Base-by-base conservation (phyloP, 2,113 vertebrate genomes). In the Zonotrichia leucophrys region DNA sequence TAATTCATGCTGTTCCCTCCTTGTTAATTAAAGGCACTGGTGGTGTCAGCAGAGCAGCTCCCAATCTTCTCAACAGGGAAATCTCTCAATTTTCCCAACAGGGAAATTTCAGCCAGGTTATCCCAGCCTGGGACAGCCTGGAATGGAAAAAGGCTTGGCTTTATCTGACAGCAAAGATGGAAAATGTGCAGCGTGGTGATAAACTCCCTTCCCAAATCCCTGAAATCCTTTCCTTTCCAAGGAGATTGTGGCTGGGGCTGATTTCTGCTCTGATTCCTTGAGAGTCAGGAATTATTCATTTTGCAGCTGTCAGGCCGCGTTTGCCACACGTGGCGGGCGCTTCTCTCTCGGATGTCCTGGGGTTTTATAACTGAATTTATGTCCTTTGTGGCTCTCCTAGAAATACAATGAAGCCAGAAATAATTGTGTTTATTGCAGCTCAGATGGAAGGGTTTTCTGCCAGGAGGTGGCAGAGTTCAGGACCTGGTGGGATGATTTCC, bases 231-330 rank as follows among this genome's bases (percentile, higher is more conserved):
- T 83, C 53, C 50, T 90, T 94, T 72, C 49, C 86, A 58, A 24
- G 18, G 64, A 50, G 76, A 68, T 46, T 46, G 64, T 27, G 68
- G 76, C 85, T 62, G 10, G 33, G 79, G 92, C 72, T 60, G 92
- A 87, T 94, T 95, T 96, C 93, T 92, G 85, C 92, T 92, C 83
- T 4, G 75, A 94, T 96, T 94, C 88, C 88, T 81, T 90, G 90
- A 87, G 37, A 90, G 88, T 64, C 78, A 67, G 76, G 88, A 94
- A 94, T 93, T 90, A 84, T 83, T 96, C 74, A 74, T 93, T 95
- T 82, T 49, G 94, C 79, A 93, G 92, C 93, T 93, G 83, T 92
- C 94, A 88, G 83, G 21, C 83, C 58, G 18, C 11, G 10, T 97
- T 96, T 96, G 72, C 90, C 69, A 37, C 94, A 64, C 7, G 60